Percentiles rank a stretch among this genome's conserved stretches.
phyloP scores from a whole-genome alignment of 2,888 invertebrate genomes.

The Chymomyza fuscimana region DNA sequence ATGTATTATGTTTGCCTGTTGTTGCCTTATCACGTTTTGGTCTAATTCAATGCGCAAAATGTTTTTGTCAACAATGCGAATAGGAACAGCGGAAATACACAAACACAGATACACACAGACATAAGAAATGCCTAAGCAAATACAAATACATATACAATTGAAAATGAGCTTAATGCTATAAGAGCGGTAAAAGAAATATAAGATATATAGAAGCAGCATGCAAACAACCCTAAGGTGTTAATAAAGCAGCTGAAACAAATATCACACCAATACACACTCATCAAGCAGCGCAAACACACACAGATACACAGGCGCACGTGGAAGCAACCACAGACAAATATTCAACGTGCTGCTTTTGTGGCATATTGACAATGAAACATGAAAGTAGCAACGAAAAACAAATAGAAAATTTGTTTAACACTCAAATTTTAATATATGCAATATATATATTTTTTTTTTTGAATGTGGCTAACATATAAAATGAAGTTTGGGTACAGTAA shows the following conservation, averaged over 20 bases:
- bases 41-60: constrained; percentile 16
- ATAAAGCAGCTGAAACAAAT: constrained; percentile 36
- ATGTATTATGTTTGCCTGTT: not conserved
- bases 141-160: constrained; percentile 6
- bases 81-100: not conserved
- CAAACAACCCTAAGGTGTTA: constrained; percentile 49
- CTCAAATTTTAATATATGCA: not conserved
- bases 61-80: constrained; percentile 21
- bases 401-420: constrained; percentile 29
- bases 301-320: constrained; percentile 28
- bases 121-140: constrained; percentile 24
- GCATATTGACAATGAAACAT: constrained; percentile 1
- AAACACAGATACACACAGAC: not conserved
- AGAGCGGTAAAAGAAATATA: not conserved
- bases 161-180: constrained; percentile 9
- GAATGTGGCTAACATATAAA: not conserved
- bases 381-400: constrained; percentile 1
- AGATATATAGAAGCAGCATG: not conserved
- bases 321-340: not conserved
- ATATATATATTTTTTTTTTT: not conserved
- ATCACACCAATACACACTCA: not conserved
- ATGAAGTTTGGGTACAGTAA: not conserved
- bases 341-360: not conserved
- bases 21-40: not conserved
- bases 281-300: constrained; percentile 18